Evolutionary conservation across 2,113 vertebrate genomes (phyloP).

Genomic region (Pygoscelis antarcticus): DNA sequence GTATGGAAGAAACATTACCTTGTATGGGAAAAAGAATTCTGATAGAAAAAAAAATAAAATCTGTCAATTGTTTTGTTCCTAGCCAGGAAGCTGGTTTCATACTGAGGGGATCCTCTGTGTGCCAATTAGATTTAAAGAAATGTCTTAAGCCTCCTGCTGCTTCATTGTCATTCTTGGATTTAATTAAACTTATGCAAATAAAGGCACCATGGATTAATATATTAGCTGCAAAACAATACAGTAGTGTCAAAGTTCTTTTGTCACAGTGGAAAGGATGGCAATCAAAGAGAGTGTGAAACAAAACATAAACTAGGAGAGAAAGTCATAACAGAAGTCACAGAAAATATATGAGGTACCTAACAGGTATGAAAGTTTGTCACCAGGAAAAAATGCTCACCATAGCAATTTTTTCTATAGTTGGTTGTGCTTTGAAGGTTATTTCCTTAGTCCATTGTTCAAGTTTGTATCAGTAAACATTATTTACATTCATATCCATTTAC

Average conservation of each 20-base stretch:
- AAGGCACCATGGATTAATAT: not conserved
- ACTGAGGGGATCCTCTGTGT: not conserved
- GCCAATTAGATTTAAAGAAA: not conserved
- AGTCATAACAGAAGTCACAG: not conserved
- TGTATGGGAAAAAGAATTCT: not conserved
- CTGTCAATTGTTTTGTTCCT: not conserved
- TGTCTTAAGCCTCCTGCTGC: not conserved
- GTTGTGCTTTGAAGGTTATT: constrained; percentile 7
- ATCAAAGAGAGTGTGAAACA: not conserved
- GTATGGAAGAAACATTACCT: not conserved
- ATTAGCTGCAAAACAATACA: not conserved
- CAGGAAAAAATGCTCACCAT: not conserved
- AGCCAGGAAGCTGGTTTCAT: not conserved
- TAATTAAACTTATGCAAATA: not conserved
- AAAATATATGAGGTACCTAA: not conserved
- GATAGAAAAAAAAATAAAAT: not conserved
- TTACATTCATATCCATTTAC: not conserved
- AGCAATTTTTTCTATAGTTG: not conserved
- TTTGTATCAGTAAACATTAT: not conserved
- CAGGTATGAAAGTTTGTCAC: not conserved
- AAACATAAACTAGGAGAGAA: not conserved
- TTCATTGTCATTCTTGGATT: not conserved
- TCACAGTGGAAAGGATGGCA: not conserved
- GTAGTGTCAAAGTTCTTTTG: not conserved
- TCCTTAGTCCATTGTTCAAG: not conserved